Conservation (phyloP, 2,888 invertebrate genomes). For the Cephus runcator region DNA sequence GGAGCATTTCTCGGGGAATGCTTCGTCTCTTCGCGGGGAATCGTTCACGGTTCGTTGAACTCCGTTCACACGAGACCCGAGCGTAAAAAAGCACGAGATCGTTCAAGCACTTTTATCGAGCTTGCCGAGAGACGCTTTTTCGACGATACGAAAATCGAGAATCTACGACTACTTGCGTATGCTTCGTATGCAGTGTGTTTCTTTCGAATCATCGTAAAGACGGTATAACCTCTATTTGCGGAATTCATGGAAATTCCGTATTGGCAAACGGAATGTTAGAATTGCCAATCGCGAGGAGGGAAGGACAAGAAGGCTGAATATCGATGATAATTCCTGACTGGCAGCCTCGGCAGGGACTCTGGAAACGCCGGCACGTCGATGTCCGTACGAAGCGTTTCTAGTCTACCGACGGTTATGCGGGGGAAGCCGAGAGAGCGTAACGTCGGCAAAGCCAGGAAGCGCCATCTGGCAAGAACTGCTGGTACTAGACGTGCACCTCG, state of each 20-base stretch:
- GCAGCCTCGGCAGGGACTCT: not conserved
- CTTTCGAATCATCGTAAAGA: not conserved
- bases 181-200: conserved; percentile 12
- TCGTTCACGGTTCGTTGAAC: conserved; percentile 39
- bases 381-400: not conserved
- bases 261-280: too few species aligned
- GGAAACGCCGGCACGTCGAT: not conserved
- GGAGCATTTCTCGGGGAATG: conserved; percentile 20
- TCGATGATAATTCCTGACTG: not conserved
- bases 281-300: not conserved
- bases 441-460: not conserved
- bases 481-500: not conserved
- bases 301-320: not conserved
- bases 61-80: conserved; percentile 22
- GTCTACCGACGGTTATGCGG: not conserved
- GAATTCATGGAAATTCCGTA: not conserved
- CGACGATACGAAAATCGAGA: not conserved
- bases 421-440: not conserved
- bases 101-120: conserved; percentile 29
- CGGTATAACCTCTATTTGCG: not conserved
- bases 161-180: conserved; percentile 21
- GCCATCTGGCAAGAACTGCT: not conserved
- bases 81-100: conserved; percentile 30
- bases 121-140: conserved; percentile 9
- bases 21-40: conserved; percentile 34